Conservation (phyloP, 2,888 invertebrate genomes). For the Lissonota sp. region DNA sequence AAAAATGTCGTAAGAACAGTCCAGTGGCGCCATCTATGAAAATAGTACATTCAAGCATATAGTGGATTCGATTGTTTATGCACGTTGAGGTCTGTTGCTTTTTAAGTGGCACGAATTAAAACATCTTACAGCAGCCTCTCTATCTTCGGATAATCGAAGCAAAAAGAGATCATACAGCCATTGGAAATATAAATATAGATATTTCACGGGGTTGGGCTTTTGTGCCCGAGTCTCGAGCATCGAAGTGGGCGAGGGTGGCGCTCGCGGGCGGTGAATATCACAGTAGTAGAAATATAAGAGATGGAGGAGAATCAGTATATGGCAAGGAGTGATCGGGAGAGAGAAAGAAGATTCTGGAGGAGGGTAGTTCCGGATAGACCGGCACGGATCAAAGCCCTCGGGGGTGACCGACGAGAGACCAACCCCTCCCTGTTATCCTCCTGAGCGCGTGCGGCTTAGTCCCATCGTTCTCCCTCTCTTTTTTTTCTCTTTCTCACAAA, state of each 20-base stretch:
- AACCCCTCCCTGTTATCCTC: conserved; percentile 26
- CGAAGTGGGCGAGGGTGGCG: conserved; percentile 72
- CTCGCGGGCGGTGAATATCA: conserved; percentile 55
- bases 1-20: too few relatives aligned
- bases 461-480: conserved; percentile 52
- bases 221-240: conserved; percentile 47
- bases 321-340: conserved; percentile 57
- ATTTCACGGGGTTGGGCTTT: conserved; percentile 19
- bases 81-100: conserved; percentile 29
- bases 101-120: conserved; percentile 46
- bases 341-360: conserved; percentile 58
- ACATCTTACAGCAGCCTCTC: conserved; percentile 7
- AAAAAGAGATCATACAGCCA: conserved; percentile 8
- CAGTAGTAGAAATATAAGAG: conserved; percentile 67
- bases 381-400: conserved; percentile 82
- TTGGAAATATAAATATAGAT: conserved; percentile 1
- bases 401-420: conserved; percentile 75
- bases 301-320: conserved; percentile 65
- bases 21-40: too few relatives aligned
- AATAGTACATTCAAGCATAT: background rate
- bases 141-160: conserved; percentile 35
- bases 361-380: conserved; percentile 75
- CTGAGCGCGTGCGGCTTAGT: conserved; percentile 62
- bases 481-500: conserved; percentile 8
- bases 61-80: background rate